Evolutionary conservation across 2,888 invertebrate genomes (phyloP), one percentile per base, ranked within the genome.

Genomic region (Lacanobia wlatinum): DNA sequence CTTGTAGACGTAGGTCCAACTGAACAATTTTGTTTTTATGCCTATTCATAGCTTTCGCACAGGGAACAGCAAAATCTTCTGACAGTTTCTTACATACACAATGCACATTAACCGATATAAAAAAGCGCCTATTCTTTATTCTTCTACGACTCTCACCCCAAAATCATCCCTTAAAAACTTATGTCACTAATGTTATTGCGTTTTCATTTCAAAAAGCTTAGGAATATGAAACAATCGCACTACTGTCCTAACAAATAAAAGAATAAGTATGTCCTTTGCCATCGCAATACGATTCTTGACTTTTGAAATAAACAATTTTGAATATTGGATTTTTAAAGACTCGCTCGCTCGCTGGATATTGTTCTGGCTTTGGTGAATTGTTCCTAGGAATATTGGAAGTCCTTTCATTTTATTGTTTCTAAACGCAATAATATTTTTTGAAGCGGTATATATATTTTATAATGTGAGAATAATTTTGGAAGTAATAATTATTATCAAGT

Each of bases 241-340:
- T 48, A 56, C 21, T 55, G 16, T 12, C 9, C 7, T 23, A 52
- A 55, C 59, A 78, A 67, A 78, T 61, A 73, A 63, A 70, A 55
- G 21, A 50, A 14, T 53, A 72, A 18, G 48, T 12, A 65, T 23
- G 21, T 18, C 16, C 28, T 72, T 80, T 59, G 16, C 40, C 40
- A 62, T 76, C 50, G 67, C 64, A 61, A 34, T 70, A 55, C n/a
- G 46, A 58, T 53, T 79, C 43, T 65, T 61, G 69, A 46, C 59
- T 53, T 76, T 56, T 58, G 43, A 56, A 59, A 72, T 60, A 68
- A 69, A 64, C 63, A 70, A 70, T 77, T 71, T 72, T 65, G 65
- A 60, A 72, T 77, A 82, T 80, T 82, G 78, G 66, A 77, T 82
- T 80, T 81, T 83, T 81, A 65, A 70, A 82, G 76, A 81, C 50